Base-by-base conservation (phyloP, 1,140 invertebrate species). In the Drosophila gunungcola region DNA sequence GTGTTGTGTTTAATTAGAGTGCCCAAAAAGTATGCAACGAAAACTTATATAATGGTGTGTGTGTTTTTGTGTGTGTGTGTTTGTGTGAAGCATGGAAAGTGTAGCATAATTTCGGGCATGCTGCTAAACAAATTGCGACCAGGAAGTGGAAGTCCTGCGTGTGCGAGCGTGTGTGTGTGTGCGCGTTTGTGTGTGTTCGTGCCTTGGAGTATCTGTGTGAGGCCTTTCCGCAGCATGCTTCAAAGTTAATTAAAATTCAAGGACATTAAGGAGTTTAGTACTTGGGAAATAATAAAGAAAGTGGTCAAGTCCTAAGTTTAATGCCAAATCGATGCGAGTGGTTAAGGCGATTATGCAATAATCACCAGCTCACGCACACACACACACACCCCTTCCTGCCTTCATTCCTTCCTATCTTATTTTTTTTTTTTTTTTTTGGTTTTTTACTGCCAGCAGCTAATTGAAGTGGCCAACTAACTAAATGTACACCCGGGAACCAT, bases 91-190 rank as follows among this genome's bases (percentile, higher is more conserved):
- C 46, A 34, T 56, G 52, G 69, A 61, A 73, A 53, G 63, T 63
- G 82, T 84, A 84, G 68, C 81, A 85, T 85, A 81, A 77, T 86
- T 85, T 85, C 60, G 64, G 74, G 73, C 80, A 83, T 61, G 81
- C 62, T 53, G 73, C 48, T 77, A 63, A 88, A 80, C 52, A 80
- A 53, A 76, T 73, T 69, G 73, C 60, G 38, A 65, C 62, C 80
- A 84, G 69, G 68, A 68, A 79, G 54, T 73, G 61, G 39, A 45
- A 36, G 51, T 65, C 53, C 60, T 48, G 51, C 64, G 55, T 89
- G 72, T 83, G 85, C 79, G 90, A 93, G 91, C 25, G 21, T 45
- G 21, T 25, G 34, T 34, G 29, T n/a, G n/a, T 29, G 41, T 41
- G 4, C 16, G 4, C 10, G 36, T 27, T 21, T 21, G n/a, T 36